Evolutionary conservation across 2,797 vertebrate genomes (phyloP).

Genomic region (Psittacula derbiana): DNA sequence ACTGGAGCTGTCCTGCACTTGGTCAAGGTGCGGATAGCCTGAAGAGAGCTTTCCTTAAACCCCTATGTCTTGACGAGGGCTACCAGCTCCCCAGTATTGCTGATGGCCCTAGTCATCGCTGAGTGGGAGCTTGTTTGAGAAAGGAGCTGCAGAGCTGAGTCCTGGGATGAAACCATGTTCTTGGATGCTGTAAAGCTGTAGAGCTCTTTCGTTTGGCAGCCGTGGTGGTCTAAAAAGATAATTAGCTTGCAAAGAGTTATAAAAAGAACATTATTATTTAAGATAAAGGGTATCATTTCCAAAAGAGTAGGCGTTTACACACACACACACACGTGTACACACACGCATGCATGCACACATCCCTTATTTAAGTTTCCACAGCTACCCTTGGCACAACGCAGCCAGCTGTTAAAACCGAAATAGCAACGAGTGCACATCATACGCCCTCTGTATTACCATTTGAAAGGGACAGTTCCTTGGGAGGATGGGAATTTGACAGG

Average conservation of each 20-base stretch:
- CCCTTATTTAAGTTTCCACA: slow-evolving; percentile 10
- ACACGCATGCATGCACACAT: accelerated
- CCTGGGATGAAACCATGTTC: neutral
- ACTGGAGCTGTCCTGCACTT: neutral
- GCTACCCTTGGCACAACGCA: neutral
- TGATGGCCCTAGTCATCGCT: neutral
- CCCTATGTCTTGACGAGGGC: neutral
- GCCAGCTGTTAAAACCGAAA: slow-evolving; percentile 66
- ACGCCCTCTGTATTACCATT: slow-evolving; percentile 65
- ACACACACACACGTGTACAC: neutral
- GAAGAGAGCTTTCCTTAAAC: neutral
- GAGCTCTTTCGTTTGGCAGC: neutral
- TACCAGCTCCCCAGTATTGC: neutral
- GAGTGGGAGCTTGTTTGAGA: neutral
- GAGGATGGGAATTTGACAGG: slow-evolving; percentile 65
- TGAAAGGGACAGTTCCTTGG: slow-evolving; percentile 64
- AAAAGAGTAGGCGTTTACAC: neutral
- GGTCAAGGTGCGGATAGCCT: neutral
- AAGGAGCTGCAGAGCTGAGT: neutral
- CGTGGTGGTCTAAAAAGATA: neutral
- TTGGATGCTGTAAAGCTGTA: neutral
- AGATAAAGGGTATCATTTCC: slow-evolving; percentile 26
- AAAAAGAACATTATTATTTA: slow-evolving; percentile 11
- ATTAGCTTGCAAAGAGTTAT: neutral
- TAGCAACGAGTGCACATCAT: slow-evolving; percentile 32